Evolutionary conservation across 2,797 vertebrate genomes (phyloP).

Genomic region (Malurus leucopterus): DNA sequence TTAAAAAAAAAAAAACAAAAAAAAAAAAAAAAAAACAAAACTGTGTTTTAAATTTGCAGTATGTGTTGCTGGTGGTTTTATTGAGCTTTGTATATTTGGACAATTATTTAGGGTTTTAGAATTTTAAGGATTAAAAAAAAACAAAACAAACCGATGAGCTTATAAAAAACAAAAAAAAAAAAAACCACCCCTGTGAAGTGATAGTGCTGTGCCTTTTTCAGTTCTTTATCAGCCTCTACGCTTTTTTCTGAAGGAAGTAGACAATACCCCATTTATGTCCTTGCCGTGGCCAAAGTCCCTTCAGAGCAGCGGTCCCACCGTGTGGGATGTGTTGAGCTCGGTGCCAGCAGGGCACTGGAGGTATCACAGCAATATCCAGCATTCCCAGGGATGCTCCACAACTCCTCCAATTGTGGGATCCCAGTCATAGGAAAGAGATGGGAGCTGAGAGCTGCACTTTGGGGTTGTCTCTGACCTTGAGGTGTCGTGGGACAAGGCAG

Average conservation of each 20-base stretch:
- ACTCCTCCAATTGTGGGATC: background rate
- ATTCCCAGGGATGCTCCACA: constrained; percentile 40
- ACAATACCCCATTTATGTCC: constrained; percentile 78
- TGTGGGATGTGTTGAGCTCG: constrained; percentile 67
- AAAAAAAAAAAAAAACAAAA: constrained; percentile 26
- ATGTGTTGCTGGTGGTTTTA: constrained; percentile 71
- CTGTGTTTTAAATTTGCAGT: constrained; percentile 69
- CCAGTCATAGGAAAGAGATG: background rate
- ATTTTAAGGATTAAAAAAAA: constrained; percentile 66
- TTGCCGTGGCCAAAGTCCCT: constrained; percentile 93
- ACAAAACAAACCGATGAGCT: constrained; percentile 52
- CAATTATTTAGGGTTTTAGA: constrained; percentile 78
- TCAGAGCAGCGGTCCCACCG: constrained; percentile 83
- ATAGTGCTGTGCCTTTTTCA: constrained; percentile 90
- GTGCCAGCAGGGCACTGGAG: no score
- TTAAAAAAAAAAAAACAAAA: background rate
- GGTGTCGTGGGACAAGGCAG: background rate
- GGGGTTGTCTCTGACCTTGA: background rate
- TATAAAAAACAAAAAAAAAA: constrained; percentile 59
- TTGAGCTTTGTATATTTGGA: constrained; percentile 82
- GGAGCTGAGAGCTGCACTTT: background rate
- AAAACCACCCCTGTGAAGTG: constrained; percentile 75
- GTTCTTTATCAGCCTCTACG: constrained; percentile 66
- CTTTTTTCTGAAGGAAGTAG: constrained; percentile 74
- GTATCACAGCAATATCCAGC: constrained; percentile 98